Conservation (phyloP, 1,140 invertebrate genomes). For the Diachasma alloeum region DNA sequence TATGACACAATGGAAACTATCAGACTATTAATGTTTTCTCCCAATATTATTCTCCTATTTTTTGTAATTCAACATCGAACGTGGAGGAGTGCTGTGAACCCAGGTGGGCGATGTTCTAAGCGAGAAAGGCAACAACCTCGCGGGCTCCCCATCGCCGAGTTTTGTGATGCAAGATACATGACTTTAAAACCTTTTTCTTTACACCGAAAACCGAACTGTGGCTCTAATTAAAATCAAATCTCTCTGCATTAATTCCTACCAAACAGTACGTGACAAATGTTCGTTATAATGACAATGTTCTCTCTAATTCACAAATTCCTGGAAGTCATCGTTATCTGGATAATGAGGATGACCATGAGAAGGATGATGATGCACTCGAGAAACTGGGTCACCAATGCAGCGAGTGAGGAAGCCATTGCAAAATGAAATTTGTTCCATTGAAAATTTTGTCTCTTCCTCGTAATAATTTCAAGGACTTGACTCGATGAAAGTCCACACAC, state of each 20-base stretch:
- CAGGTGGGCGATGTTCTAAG: conserved; percentile 45
- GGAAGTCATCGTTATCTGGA: not conserved
- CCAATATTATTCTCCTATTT: not conserved
- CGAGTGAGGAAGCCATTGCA: not conserved
- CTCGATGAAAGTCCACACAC: conserved; percentile 8
- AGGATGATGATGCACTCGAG: conserved; percentile 18
- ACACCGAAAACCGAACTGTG: not conserved
- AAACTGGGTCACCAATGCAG: conserved; percentile 9
- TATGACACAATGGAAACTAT: not conserved
- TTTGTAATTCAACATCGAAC: not conserved
- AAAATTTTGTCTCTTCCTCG: not conserved
- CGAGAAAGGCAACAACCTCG: conserved; percentile 60
- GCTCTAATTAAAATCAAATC: not conserved
- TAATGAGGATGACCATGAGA: conserved; percentile 15
- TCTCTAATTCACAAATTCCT: not conserved
- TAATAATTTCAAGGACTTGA: not conserved
- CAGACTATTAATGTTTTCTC: conserved; percentile 37
- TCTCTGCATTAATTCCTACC: not conserved
- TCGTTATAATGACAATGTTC: not conserved
- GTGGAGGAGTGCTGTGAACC: not conserved
- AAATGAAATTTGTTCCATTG: not conserved
- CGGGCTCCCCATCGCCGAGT: conserved; percentile 45
- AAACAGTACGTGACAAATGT: conserved; percentile 6
- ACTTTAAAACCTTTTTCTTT: not conserved
- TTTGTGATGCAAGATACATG: conserved; percentile 21